Conservation (phyloP, 1,140 invertebrate species). For the Drosophila chauvacae region DNA sequence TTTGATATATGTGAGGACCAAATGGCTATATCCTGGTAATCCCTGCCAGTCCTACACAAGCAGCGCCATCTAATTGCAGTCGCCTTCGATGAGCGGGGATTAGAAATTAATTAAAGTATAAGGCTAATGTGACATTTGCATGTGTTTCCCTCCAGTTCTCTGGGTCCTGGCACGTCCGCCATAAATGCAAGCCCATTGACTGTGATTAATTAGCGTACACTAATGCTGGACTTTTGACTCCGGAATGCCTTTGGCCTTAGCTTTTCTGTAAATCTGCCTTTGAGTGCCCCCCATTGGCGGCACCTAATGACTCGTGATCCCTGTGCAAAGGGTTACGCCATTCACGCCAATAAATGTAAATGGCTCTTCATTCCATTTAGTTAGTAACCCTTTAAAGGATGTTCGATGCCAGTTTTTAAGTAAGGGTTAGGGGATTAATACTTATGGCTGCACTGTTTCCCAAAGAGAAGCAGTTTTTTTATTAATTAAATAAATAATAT, state of each 20-base stretch:
- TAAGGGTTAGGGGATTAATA: not conserved
- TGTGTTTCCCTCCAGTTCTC: constrained; percentile 25
- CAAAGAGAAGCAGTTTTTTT: no score
- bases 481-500: no score
- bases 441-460: not conserved
- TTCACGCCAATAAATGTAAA: constrained; percentile 1
- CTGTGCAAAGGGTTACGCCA: constrained; percentile 8
- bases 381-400: not conserved
- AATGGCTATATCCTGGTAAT: constrained; percentile 66
- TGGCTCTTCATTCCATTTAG: constrained; percentile 5
- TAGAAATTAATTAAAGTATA: constrained; percentile 80
- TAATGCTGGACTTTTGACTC: constrained; percentile 37
- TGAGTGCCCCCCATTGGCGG: not conserved
- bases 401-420: not conserved
- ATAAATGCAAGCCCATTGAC: constrained; percentile 56
- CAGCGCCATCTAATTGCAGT: constrained; percentile 64
- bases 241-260: not conserved
- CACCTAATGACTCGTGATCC: constrained; percentile 15
- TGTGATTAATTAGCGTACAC: constrained; percentile 62
- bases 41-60: constrained; percentile 34
- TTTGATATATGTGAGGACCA: constrained; percentile 57
- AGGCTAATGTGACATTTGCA: constrained; percentile 63
- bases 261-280: not conserved
- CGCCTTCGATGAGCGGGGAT: constrained; percentile 62
- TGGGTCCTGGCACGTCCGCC: constrained; percentile 5